Conservation (phyloP, 2,888 invertebrate genomes). For the Himalopsyche tibetana region DNA sequence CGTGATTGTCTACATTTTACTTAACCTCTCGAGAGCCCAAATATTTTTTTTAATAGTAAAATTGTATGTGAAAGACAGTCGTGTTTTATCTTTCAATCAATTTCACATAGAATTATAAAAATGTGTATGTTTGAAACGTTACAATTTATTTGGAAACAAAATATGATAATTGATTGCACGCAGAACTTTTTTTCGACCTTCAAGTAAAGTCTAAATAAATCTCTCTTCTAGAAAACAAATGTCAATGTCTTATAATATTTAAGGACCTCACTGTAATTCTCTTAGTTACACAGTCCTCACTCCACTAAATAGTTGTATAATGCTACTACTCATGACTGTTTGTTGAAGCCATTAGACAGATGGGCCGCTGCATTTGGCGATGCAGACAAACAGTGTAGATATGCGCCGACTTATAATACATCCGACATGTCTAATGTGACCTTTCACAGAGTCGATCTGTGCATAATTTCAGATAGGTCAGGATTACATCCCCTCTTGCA, state of each 20-base stretch:
- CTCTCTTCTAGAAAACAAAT: not conserved
- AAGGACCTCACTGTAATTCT: not conserved
- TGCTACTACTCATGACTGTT: not conserved
- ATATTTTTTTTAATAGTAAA: no score
- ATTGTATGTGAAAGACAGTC: no score
- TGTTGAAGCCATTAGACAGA: slow-evolving; percentile 30
- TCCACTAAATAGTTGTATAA: not conserved
- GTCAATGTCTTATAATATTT: not conserved
- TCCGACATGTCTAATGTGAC: not conserved
- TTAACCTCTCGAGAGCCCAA: no score
- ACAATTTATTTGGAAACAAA: no score
- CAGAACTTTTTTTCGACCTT: no score
- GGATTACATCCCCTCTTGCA: no score
- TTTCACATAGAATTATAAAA: no score
- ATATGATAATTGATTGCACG: no score
- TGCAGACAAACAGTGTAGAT: not conserved
- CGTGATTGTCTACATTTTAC: no score
- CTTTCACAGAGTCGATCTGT: slow-evolving; percentile 1
- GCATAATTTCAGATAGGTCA: not conserved
- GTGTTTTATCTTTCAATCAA: no score
- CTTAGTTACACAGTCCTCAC: not conserved
- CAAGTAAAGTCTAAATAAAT: no score
- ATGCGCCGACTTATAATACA: not conserved
- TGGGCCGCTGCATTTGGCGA: slow-evolving; percentile 13
- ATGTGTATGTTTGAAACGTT: no score